Evolutionary conservation across 2,888 invertebrate genomes (phyloP), one percentile per base, ranked within the genome.

Genomic region (Drosophila trichaetosa): DNA sequence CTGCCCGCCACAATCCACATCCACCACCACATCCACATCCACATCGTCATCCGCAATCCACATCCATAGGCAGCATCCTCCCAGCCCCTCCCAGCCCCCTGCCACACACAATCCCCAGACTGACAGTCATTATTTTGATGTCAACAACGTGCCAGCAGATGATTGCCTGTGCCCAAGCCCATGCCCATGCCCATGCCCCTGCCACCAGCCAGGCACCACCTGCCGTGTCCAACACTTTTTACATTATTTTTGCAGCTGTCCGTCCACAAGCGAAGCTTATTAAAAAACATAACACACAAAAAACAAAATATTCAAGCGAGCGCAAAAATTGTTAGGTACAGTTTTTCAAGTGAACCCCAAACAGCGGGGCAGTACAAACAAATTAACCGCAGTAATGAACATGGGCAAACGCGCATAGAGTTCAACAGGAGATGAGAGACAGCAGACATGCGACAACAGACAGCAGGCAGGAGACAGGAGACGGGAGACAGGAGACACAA

Each of bases 301-400:
- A 42, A 65, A 65, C 2, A 38, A 31, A 38, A 51, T 29, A 56
- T 60, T 59, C 64, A 66, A 54, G 65, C 49, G 57, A 59, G 69
- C 73, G 46, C 69, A 67, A 66, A 76, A 79, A 68, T 78, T 58
- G 70, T 68, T 73, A 57, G 79, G 69, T 69, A 73, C 68, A 75
- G 69, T 67, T 83, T 69, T 69, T 56, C 40, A 63, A 67, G 68
- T 73, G 76, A 74, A 61, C 42, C 61, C 71, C 71, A 51, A 63
- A 56, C 57, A 38, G 31, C 68, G 54, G 69, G 65, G 57, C 82
- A 72, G 80, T 89, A 84, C 87, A 87, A 90, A 90, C 86, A 87
- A 90, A 87, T 87, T 87, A 87, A 90, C 86, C 89, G 87, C 87
- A 81, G 79, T 90, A 90, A 86, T 86, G 90, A 89, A 90, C 90